Evolutionary conservation across 2,888 invertebrate species (phyloP).

Genomic region (Oligia fasciuncula): DNA sequence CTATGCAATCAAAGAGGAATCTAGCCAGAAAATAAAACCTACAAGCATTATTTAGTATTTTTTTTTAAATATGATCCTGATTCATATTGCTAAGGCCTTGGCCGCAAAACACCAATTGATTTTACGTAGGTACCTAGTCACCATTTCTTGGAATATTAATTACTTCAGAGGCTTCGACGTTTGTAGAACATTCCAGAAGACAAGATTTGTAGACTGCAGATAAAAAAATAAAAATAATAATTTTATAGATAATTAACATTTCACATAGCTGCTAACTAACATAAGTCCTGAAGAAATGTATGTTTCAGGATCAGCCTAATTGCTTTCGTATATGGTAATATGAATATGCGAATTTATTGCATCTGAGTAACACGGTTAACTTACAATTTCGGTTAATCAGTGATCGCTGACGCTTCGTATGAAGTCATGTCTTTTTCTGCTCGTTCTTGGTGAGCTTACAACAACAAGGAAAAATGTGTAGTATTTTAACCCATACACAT

Average conservation of each 20-base stretch:
- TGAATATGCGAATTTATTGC: conserved; percentile 82
- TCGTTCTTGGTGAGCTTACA: conserved; percentile 17
- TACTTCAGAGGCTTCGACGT: conserved; percentile 1
- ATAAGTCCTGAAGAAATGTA: not conserved
- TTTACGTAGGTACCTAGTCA: conserved; percentile 47
- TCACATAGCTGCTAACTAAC: not conserved
- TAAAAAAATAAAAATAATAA: too few species aligned
- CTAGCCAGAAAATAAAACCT: conserved; percentile 24
- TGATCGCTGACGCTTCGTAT: not conserved
- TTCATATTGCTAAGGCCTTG: conserved; percentile 61
- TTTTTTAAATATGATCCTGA: conserved; percentile 59
- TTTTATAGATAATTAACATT: not conserved
- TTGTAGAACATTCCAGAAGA: conserved; percentile 33
- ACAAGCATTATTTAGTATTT: conserved; percentile 22
- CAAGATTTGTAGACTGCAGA: not conserved
- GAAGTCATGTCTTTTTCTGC: conserved; percentile 22
- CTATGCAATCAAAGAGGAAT: conserved; percentile 14
- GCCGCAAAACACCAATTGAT: conserved; percentile 60
- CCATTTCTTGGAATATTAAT: conserved; percentile 49
- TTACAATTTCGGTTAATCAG: conserved; percentile 9
- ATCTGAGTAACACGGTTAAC: conserved; percentile 81
- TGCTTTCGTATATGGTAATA: conserved; percentile 80
- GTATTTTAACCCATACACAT: not conserved
- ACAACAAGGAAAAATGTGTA: conserved; percentile 44
- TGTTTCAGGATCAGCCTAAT: conserved; percentile 80